A percentile compares a stretch with the other conserved stretches of the same genome.
Conservation (phyloP, 2,113 vertebrate genomes). For the Orcinus orca region DNA sequence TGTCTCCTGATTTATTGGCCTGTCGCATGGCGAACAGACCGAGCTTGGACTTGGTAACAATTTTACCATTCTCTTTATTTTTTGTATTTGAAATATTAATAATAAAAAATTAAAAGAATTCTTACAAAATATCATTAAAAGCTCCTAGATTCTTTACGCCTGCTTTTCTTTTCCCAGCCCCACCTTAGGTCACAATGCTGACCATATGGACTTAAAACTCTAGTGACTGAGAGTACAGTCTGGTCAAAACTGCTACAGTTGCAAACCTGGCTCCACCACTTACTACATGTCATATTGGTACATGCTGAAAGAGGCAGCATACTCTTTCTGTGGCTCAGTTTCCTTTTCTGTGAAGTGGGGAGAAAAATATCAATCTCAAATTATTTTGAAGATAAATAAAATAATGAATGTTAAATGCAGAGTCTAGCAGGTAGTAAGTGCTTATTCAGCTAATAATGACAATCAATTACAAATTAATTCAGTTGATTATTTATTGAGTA, state of each 20-base stretch:
- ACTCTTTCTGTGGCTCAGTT: neutral
- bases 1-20: too few relatives aligned
- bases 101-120: neutral
- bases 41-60: too few relatives aligned
- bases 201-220: neutral
- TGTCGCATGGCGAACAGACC: too few relatives aligned
- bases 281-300: neutral
- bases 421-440: neutral
- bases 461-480: slow-evolving; percentile 19
- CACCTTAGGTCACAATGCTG: neutral
- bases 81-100: neutral
- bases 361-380: neutral
- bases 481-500: neutral
- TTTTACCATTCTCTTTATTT: neutral
- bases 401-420: neutral
- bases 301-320: neutral
- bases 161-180: neutral
- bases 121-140: neutral
- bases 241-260: neutral
- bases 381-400: neutral
- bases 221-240: neutral
- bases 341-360: neutral
- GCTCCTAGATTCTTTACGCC: neutral
- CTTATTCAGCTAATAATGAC: neutral
- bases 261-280: neutral